phyloP scores from a whole-genome alignment of 2,797 vertebrate species.

The Diplodus puntazzo region DNA sequence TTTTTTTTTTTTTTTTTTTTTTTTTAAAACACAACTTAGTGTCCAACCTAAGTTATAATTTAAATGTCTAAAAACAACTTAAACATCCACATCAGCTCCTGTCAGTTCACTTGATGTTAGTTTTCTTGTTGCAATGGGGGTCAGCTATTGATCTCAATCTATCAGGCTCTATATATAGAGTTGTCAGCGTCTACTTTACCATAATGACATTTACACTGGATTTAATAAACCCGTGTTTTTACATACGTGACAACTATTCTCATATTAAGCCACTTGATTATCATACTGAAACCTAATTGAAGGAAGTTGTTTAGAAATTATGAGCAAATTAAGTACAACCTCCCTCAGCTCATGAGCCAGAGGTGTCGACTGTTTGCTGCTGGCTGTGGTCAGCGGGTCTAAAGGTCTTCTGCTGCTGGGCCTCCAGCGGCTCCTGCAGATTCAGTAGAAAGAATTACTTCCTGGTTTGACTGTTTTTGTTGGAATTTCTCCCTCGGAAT shows the following conservation, averaged over 20 bases:
- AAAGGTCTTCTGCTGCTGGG: constrained; percentile 33
- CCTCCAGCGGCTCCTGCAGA: constrained; percentile 26
- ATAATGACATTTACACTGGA: not conserved
- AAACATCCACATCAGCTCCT: not conserved
- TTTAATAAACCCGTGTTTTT: not conserved
- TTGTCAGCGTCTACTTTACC: not conserved
- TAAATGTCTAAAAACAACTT: not conserved
- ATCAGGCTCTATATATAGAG: not conserved
- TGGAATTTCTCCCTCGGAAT: constrained; percentile 73
- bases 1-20: not conserved
- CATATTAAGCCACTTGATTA: not conserved
- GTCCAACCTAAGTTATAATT: not conserved
- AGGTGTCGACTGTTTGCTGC: constrained; percentile 30
- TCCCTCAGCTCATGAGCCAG: constrained; percentile 13
- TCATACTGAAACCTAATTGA: constrained; percentile 5
- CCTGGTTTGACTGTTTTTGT: constrained; percentile 74
- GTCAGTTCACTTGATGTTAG: not conserved
- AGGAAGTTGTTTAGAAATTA: constrained; percentile 31
- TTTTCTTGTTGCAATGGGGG: not conserved
- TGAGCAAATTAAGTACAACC: not conserved
- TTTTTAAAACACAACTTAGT: not conserved
- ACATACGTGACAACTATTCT: not conserved
- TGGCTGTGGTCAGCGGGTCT: constrained; percentile 8
- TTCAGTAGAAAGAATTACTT: constrained; percentile 75
- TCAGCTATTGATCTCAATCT: not conserved